Percentiles rank a stretch among this genome's conserved stretches.
Evolutionary conservation across 2,113 vertebrate species (phyloP).

Genomic region (Ranitomeya imitator): DNA sequence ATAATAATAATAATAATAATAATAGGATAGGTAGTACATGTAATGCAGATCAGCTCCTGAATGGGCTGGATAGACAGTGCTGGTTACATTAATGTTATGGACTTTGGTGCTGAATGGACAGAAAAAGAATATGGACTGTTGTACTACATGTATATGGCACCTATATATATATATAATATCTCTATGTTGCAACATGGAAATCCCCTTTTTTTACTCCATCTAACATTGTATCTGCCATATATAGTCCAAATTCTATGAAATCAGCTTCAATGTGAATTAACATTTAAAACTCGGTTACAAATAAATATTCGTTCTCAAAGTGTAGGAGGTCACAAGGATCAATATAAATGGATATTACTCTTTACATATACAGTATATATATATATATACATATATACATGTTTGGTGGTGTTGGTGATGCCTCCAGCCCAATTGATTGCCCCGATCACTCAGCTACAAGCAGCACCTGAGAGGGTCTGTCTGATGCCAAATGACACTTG

Average conservation of each 20-base stretch:
- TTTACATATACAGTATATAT: background rate
- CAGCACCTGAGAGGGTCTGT: slow-evolving; percentile 35
- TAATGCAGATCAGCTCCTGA: too few relatives aligned
- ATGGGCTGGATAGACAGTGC: too few relatives aligned
- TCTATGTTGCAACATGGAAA: background rate
- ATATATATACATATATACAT: background rate
- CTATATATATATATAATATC: background rate
- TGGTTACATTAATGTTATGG: background rate
- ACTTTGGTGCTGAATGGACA: slow-evolving; percentile 15
- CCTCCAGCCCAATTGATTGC: background rate
- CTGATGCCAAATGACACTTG: slow-evolving; percentile 61
- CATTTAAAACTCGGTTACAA: too few relatives aligned
- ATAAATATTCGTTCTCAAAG: too few relatives aligned
- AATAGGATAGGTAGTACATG: too few relatives aligned
- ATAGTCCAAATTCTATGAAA: background rate
- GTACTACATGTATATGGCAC: too few relatives aligned
- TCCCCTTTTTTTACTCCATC: background rate
- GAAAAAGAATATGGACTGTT: too few relatives aligned
- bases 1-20: too few relatives aligned
- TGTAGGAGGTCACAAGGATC: too few relatives aligned
- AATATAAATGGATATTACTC: too few relatives aligned
- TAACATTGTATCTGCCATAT: background rate
- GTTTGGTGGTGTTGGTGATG: rapidly evolving
- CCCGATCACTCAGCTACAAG: background rate
- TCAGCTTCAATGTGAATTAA: background rate